Evolutionary conservation across 2,113 vertebrate species (phyloP).

Genomic region (Equus quagga): DNA sequence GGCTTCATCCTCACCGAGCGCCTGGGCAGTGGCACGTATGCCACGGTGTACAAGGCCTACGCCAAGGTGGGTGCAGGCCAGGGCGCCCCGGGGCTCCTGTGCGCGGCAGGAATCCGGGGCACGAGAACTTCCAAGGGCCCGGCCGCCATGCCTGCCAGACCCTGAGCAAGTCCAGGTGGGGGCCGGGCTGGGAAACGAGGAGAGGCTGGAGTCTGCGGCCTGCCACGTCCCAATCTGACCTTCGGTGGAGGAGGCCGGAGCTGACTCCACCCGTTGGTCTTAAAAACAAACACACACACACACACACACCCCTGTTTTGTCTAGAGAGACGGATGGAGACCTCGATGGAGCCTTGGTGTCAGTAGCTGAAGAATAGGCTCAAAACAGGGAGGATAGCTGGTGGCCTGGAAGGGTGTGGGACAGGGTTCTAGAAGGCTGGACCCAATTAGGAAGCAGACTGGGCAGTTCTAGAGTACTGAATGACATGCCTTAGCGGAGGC

Average conservation of each 20-base stretch:
- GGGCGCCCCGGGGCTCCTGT: background rate
- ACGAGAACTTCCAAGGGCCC: background rate
- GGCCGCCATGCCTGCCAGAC: background rate
- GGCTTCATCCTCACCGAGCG: conserved; percentile 96
- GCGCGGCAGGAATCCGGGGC: background rate
- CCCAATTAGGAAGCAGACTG: background rate
- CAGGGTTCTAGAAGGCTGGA: background rate
- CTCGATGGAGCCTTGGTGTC: background rate
- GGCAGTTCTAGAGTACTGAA: background rate
- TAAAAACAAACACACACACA: background rate
- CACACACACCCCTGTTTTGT: background rate
- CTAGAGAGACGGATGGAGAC: background rate
- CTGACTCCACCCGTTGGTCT: background rate
- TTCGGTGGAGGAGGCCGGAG: background rate
- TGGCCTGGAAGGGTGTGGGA: background rate
- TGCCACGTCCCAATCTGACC: background rate
- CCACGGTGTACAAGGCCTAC: conserved; percentile 97
- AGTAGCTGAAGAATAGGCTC: background rate
- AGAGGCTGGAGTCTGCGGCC: background rate
- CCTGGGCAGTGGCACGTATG: conserved; percentile 96
- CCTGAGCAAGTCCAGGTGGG: background rate
- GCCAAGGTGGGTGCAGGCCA: conserved; percentile 91
- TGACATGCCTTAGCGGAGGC: background rate
- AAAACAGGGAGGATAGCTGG: background rate
- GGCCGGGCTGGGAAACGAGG: background rate